A percentile compares a stretch with the other conserved stretches of the same genome.
phyloP scores from a whole-genome alignment of 2,113 vertebrate genomes.

The Nasalis larvatus region DNA sequence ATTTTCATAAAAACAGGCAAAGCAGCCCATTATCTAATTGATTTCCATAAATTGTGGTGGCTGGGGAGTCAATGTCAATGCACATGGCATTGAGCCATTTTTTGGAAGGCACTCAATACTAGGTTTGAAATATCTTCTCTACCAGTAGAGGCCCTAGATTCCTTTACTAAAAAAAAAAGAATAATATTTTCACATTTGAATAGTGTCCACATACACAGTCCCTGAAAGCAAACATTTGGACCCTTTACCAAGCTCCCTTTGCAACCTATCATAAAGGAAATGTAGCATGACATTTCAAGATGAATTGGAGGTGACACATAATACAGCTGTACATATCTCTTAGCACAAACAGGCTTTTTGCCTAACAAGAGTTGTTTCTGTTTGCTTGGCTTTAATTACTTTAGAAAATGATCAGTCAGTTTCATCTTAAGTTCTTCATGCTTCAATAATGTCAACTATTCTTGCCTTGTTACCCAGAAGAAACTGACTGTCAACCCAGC shows the following conservation, averaged over 20 bases:
- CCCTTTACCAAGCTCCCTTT: background rate
- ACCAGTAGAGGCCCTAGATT: background rate
- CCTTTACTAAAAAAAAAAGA: background rate
- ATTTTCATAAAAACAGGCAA: conserved; percentile 73
- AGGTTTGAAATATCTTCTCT: background rate
- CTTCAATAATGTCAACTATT: background rate
- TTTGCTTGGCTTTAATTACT: conserved; percentile 51
- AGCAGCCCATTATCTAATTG: conserved; percentile 73
- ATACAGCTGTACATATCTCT: conserved; percentile 19
- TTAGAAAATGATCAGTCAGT: conserved; percentile 21
- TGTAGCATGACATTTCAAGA: background rate
- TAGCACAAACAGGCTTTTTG: conserved; percentile 41
- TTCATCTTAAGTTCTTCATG: background rate
- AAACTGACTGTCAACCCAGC: background rate
- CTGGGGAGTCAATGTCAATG: conserved; percentile 4
- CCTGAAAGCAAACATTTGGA: conserved; percentile 35
- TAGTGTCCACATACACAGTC: background rate
- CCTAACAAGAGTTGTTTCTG: conserved; percentile 26
- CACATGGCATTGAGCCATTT: background rate
- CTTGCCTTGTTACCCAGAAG: background rate
- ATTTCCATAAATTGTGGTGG: conserved; percentile 62
- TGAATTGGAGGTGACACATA: conserved; percentile 35
- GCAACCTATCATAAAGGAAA: conserved; percentile 36
- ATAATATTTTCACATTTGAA: background rate
- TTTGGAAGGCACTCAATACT: conserved; percentile 42